Evolutionary conservation across 2,113 vertebrate genomes (phyloP).

Genomic region (Calidris pugnax): DNA sequence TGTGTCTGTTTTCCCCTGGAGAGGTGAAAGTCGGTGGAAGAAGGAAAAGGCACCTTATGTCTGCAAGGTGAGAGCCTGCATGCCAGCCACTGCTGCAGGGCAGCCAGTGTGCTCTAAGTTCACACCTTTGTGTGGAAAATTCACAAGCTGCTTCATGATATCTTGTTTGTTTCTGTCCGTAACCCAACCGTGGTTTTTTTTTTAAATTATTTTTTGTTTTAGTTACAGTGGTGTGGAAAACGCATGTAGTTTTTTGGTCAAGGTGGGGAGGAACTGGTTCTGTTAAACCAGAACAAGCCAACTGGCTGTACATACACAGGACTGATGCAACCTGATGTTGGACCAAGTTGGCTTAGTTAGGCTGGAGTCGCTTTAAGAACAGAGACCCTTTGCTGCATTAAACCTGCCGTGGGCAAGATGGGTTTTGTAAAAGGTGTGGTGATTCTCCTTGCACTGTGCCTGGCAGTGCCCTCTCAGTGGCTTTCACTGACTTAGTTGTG

Average conservation of each 20-base stretch:
- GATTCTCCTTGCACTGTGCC: neutral
- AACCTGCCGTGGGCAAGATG: neutral
- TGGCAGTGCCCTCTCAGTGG: neutral
- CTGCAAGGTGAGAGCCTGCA: neutral
- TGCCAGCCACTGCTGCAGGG: neutral
- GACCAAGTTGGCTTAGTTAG: neutral
- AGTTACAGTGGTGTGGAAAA: neutral
- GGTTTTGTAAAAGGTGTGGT: neutral
- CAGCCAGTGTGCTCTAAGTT: neutral
- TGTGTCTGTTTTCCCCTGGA: neutral
- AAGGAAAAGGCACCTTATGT: neutral
- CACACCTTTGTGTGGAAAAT: neutral
- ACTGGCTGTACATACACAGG: fast-evolving
- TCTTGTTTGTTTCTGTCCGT: neutral
- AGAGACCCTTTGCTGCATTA: neutral
- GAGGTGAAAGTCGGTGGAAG: neutral
- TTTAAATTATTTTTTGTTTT: neutral
- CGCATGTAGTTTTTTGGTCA: neutral
- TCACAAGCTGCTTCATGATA: neutral
- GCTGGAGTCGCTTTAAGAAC: neutral
- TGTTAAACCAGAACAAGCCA: neutral
- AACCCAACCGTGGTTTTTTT: neutral
- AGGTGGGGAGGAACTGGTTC: neutral
- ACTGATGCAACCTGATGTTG: neutral
- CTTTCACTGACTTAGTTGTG: neutral